Evolutionary conservation across 2,888 invertebrate species (phyloP).

Genomic region (Phaonia tiefii): DNA sequence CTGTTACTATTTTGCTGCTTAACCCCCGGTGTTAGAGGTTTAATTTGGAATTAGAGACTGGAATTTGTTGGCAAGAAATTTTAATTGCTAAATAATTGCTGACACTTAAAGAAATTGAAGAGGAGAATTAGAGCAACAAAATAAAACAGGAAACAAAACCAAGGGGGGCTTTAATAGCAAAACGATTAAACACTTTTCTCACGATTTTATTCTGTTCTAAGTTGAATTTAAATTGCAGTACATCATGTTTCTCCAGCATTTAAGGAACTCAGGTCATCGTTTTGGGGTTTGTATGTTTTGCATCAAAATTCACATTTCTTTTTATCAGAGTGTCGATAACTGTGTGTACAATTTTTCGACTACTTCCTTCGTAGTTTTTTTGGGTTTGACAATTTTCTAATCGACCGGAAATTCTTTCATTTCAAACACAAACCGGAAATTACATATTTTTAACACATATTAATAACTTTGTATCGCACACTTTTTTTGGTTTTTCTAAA

Average conservation of each 20-base stretch:
- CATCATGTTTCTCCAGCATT: conserved; percentile 2
- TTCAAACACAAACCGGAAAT: conserved; percentile 70
- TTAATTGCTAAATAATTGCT: conserved; percentile 61
- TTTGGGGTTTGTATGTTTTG: conserved; percentile 11
- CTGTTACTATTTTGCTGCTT: neutral
- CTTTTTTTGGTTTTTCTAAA: conserved; percentile 47
- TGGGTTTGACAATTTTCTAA: conserved; percentile 31
- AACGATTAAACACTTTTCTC: conserved; percentile 1
- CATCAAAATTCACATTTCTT: neutral
- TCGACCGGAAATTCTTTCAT: conserved; percentile 63
- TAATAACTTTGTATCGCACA: conserved; percentile 29
- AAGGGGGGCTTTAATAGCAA: conserved; percentile 1
- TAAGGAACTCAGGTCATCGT: neutral
- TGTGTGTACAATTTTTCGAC: neutral
- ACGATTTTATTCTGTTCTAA: neutral
- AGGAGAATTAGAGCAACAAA: neutral
- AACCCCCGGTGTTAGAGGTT: conserved; percentile 5
- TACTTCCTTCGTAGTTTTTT: conserved; percentile 19
- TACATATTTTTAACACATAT: conserved; percentile 68
- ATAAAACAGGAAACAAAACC: neutral
- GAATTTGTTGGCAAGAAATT: conserved; percentile 29
- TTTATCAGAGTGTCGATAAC: neutral
- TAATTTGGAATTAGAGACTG: neutral
- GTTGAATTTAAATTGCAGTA: neutral
- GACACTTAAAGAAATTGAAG: neutral